Conservation (phyloP, 2,797 vertebrate genomes). For the Clarias laeviceps region DNA sequence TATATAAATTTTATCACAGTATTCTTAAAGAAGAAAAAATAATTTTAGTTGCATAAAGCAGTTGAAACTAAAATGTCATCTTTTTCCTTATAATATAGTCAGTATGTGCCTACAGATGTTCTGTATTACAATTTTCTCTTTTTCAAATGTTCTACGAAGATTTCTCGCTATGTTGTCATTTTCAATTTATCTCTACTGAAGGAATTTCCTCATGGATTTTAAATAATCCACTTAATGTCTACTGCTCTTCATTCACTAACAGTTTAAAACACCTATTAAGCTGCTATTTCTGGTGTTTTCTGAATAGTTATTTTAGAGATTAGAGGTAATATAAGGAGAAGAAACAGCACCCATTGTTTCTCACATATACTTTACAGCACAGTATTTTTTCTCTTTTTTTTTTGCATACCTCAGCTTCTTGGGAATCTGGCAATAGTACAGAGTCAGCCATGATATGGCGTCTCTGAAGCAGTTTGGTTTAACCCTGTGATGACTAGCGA, state of each 20-base stretch:
- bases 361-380: no score
- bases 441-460: no score
- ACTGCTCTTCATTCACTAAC: background rate
- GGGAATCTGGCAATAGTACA: no score
- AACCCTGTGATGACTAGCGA: no score
- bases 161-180: background rate
- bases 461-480: no score
- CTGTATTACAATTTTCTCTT: background rate
- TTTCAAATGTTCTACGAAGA: background rate
- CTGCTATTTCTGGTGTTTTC: background rate
- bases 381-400: no score
- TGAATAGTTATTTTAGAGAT: background rate
- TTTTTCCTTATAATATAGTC: constrained; percentile 6
- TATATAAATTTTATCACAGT: background rate
- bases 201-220: background rate
- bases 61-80: background rate
- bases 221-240: constrained; percentile 5
- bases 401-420: no score
- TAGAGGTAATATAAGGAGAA: background rate
- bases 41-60: background rate
- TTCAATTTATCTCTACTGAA: background rate
- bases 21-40: background rate
- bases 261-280: background rate
- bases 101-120: constrained; percentile 11
- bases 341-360: no score